Conservation (phyloP, 2,113 vertebrate species). For the Cygnus buccinator region DNA sequence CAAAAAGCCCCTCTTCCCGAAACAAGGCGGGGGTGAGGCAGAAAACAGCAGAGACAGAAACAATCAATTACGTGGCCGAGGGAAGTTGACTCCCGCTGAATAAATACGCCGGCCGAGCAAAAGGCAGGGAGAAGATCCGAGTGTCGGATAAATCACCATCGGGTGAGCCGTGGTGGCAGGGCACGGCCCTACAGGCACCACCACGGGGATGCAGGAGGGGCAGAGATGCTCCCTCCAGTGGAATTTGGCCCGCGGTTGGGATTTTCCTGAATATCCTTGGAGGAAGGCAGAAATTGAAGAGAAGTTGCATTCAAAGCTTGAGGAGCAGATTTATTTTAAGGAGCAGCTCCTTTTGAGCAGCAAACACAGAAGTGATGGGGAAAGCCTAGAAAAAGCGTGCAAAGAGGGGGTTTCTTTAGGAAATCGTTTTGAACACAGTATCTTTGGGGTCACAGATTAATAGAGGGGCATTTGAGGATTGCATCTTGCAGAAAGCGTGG, state of each 20-base stretch:
- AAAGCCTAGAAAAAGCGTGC: not conserved
- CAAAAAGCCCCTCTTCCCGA: constrained; percentile 8
- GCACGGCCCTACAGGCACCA: not conserved
- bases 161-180: accelerated
- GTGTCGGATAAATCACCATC: not conserved
- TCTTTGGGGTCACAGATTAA: not conserved
- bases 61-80: not conserved
- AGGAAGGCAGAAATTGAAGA: not conserved
- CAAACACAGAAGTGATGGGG: not conserved
- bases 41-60: not conserved
- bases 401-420: not conserved
- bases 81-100: not conserved
- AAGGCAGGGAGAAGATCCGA: not conserved
- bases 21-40: not conserved
- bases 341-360: too few relatives aligned
- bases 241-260: not conserved
- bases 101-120: not conserved
- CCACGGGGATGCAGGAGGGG: not conserved
- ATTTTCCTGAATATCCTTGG: not conserved
- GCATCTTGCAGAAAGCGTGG: accelerated
- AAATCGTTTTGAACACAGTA: not conserved
- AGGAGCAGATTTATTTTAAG: not conserved
- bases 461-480: not conserved
- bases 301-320: not conserved
- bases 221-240: not conserved